Percentiles rank a stretch among this genome's conserved stretches.
These are phyloP conservation scores for Coracopsis vasa DNA, from an alignment of 2,113 vertebrate species.

Conservation along the genomic window DNA sequence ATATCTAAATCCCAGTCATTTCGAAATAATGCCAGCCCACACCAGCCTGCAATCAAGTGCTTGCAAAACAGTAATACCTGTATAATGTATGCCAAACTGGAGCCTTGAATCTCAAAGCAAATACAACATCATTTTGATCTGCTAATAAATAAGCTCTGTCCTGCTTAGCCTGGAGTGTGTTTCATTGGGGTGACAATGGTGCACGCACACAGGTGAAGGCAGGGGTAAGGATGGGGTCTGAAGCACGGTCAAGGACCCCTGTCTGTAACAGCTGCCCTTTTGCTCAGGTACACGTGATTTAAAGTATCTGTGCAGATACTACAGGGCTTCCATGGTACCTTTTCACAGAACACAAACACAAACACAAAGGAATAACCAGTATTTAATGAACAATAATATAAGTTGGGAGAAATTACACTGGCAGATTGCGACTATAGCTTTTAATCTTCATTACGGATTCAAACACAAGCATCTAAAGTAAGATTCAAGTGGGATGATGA, in stretches of 20 bases:
- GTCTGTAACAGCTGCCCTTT: neutral
- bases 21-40: neutral
- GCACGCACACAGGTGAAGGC: neutral
- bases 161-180: neutral
- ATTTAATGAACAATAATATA: neutral
- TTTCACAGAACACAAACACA: neutral
- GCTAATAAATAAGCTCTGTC: neutral
- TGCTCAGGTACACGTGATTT: neutral
- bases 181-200: neutral
- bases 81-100: neutral
- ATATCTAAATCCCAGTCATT: neutral
- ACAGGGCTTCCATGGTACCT: neutral
- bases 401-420: neutral
- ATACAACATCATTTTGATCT: neutral
- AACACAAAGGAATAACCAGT: neutral
- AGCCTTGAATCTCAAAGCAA: neutral
- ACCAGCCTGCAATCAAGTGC: neutral
- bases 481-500: slow-evolving; percentile 55
- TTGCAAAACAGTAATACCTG: rapidly evolving
- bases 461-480: neutral
- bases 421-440: neutral
- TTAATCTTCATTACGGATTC: slow-evolving; percentile 47
- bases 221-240: neutral
- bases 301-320: neutral
- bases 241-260: neutral